A percentile compares a stretch with the other conserved stretches of the same genome.
phyloP scores from a whole-genome alignment of 2,888 invertebrate species.

The Crocallis elinguaria region DNA sequence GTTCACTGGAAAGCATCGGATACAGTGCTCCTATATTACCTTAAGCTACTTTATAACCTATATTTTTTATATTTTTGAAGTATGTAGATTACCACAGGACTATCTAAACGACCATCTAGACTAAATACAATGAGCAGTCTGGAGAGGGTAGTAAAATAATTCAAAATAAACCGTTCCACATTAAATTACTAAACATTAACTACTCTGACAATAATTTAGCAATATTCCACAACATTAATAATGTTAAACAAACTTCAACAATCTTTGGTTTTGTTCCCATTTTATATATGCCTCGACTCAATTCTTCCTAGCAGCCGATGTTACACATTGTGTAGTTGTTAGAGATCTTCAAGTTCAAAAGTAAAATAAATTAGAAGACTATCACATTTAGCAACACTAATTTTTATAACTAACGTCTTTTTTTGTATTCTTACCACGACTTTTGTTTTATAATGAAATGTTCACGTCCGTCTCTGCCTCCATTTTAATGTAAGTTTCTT shows the following conservation, averaged over 20 bases:
- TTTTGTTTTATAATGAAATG: slow-evolving; percentile 77
- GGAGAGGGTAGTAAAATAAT: slow-evolving; percentile 81
- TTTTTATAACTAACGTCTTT: slow-evolving; percentile 81
- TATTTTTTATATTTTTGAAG: slow-evolving; percentile 76
- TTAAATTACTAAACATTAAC: slow-evolving; percentile 74
- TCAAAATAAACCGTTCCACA: slow-evolving; percentile 68
- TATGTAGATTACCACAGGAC: slow-evolving; percentile 70
- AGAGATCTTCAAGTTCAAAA: slow-evolving; percentile 76
- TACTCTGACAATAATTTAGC: slow-evolving; percentile 82
- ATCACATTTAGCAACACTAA: slow-evolving; percentile 84
- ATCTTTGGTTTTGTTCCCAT: slow-evolving; percentile 93
- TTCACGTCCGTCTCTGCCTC: slow-evolving; percentile 68
- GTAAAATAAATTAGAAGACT: slow-evolving; percentile 82
- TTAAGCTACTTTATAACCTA: slow-evolving; percentile 69
- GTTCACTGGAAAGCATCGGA: slow-evolving; percentile 64
- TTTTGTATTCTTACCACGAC: slow-evolving; percentile 73
- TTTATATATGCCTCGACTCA: slow-evolving; percentile 72
- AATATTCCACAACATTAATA: slow-evolving; percentile 83
- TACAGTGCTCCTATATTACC: slow-evolving; percentile 76
- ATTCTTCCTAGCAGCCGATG: slow-evolving; percentile 71
- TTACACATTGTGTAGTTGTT: slow-evolving; percentile 68
- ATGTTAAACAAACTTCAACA: slow-evolving; percentile 87
- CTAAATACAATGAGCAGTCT: slow-evolving; percentile 82
- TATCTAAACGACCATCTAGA: slow-evolving; percentile 71
- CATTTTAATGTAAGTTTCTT: slow-evolving; percentile 82